These are phyloP conservation scores for Palaemon carinicauda DNA, from an alignment of 1,140 invertebrate species.

Conservation along the genomic window DNA sequence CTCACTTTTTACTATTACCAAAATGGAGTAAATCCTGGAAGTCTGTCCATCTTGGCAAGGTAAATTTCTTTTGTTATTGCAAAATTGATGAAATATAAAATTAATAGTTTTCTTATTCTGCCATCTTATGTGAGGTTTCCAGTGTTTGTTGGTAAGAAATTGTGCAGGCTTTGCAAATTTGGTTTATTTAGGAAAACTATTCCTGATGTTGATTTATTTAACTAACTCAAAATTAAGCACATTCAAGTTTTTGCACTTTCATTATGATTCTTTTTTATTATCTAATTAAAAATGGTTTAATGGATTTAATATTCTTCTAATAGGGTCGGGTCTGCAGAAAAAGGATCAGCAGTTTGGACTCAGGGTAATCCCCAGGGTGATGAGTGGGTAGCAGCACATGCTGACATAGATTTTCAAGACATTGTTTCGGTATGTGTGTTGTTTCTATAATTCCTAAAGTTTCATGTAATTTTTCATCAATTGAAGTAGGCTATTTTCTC, in stretches of 20 bases:
- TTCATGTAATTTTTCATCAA: background rate
- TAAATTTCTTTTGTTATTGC: background rate
- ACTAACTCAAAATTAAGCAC: background rate
- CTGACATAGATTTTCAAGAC: background rate
- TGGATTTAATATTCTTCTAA: background rate
- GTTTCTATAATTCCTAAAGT: background rate
- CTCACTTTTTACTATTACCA: conserved; percentile 19
- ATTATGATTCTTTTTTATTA: background rate
- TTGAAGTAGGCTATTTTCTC: background rate
- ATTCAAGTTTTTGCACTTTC: background rate
- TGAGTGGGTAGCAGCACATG: background rate
- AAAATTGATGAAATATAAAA: too few relatives aligned
- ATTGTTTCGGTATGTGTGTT: background rate
- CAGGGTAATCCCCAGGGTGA: background rate
- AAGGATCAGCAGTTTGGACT: background rate
- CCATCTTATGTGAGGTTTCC: too few relatives aligned
- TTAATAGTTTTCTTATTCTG: too few relatives aligned
- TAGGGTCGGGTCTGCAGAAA: background rate
- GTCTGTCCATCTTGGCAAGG: background rate
- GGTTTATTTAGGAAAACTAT: too few relatives aligned
- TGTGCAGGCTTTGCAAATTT: too few relatives aligned
- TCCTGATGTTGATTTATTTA: too few relatives aligned
- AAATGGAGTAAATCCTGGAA: background rate
- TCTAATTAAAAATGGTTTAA: background rate
- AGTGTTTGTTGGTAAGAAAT: too few relatives aligned